These are phyloP conservation scores for Anthonomus grandis DNA, from an alignment of 1,140 invertebrate species.

Conservation along the genomic window DNA sequence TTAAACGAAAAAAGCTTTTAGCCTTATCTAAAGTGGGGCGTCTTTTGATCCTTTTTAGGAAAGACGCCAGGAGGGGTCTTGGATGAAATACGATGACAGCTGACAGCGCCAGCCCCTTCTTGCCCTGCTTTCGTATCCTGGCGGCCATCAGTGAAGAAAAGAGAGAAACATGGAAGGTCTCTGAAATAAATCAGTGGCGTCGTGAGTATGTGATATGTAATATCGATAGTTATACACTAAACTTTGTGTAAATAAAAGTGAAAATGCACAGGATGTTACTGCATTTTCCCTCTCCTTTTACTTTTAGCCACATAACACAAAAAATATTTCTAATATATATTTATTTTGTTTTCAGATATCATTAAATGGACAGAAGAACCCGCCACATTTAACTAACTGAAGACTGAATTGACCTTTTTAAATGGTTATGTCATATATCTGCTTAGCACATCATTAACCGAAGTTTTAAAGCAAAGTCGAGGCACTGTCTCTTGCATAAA, in stretches of 20 bases:
- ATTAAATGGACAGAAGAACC: no score
- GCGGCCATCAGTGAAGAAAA: conserved; percentile 1
- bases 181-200: conserved; percentile 1
- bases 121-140: not conserved
- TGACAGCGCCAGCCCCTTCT: conserved; percentile 3
- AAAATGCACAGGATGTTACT: no score
- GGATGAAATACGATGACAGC: conserved; percentile 16
- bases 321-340: no score
- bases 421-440: no score
- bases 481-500: conserved; percentile 7
- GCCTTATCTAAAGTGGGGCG: conserved; percentile 13
- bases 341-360: no score
- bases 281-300: no score
- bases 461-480: conserved; percentile 11
- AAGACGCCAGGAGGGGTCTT: conserved; percentile 6
- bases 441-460: conserved; percentile 17
- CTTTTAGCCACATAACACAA: no score
- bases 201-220: no score
- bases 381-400: no score
- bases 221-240: no score
- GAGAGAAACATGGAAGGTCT: conserved; percentile 11
- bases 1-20: conserved; percentile 12
- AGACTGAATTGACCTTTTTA: no score
- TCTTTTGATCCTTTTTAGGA: conserved; percentile 12
- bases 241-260: no score